Evolutionary conservation across 1,140 invertebrate species (phyloP).

Genomic region (Ceratosolen fusciceps): DNA sequence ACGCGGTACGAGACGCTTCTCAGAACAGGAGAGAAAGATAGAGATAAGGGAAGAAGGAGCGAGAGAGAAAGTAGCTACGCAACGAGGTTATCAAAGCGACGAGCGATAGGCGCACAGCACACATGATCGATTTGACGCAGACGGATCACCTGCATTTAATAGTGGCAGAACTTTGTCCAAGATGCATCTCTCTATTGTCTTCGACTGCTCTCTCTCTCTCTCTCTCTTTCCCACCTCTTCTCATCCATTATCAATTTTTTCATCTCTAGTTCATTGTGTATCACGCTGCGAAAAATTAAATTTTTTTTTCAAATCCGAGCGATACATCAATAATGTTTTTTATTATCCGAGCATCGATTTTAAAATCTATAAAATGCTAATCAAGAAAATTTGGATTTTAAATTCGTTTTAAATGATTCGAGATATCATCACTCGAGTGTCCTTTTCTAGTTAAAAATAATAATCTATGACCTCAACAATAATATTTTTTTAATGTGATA

Average conservation of each 20-base stretch:
- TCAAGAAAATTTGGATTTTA: background rate
- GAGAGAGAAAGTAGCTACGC: background rate
- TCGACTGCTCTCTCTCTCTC: background rate
- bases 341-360: background rate
- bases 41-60: constrained; percentile 14
- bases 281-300: background rate
- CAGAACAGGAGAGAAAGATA: constrained; percentile 4
- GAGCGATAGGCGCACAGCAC: background rate
- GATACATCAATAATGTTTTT: background rate
- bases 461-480: no score
- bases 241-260: background rate
- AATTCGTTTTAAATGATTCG: background rate
- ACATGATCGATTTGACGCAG: constrained; percentile 40
- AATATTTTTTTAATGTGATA: no score
- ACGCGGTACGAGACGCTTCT: background rate
- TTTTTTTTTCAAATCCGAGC: background rate
- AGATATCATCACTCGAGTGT: background rate
- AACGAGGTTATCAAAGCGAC: constrained; percentile 38
- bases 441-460: no score
- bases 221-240: background rate
- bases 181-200: constrained; percentile 10
- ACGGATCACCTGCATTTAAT: constrained; percentile 35
- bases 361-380: background rate
- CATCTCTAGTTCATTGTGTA: background rate
- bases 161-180: background rate